Evolutionary conservation across 2,113 vertebrate genomes (phyloP).

Genomic region (Cisticola juncidis): DNA sequence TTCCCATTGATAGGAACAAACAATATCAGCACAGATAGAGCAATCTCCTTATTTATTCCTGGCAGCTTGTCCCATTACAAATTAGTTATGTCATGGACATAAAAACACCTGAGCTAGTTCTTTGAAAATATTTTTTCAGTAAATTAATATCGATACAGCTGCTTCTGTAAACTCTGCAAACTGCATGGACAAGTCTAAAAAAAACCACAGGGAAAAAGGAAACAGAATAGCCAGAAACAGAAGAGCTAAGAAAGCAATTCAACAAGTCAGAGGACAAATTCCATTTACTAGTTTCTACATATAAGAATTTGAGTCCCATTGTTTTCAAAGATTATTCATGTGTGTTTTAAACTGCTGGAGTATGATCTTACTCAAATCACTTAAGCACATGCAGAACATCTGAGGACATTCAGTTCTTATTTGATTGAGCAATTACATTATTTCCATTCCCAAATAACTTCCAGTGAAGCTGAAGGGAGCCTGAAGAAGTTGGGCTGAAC

Average conservation of each 20-base stretch:
- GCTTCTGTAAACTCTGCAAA: constrained; percentile 22
- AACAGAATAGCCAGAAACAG: not conserved
- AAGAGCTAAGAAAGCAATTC: not conserved
- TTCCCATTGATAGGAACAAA: not conserved
- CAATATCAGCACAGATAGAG: not conserved
- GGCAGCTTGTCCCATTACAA: not conserved
- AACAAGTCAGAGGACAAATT: not conserved
- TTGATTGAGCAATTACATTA: not conserved
- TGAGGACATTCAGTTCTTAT: not conserved
- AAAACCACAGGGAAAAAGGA: not conserved
- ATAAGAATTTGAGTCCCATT: not conserved
- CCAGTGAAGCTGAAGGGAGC: not conserved
- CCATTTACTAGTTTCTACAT: not conserved
- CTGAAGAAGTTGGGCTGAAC: not conserved
- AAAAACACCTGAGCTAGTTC: not conserved
- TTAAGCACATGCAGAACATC: not conserved
- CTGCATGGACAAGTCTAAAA: not conserved
- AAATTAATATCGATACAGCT: not conserved
- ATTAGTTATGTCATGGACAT: not conserved
- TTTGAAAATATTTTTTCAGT: not conserved
- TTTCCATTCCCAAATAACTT: not conserved
- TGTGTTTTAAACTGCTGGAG: not conserved
- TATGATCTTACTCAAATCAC: not conserved
- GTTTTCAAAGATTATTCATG: not conserved
- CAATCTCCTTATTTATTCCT: not conserved